These are phyloP conservation scores for Oriolus oriolus DNA, from an alignment of 2,113 vertebrate genomes.

Conservation along the genomic window DNA sequence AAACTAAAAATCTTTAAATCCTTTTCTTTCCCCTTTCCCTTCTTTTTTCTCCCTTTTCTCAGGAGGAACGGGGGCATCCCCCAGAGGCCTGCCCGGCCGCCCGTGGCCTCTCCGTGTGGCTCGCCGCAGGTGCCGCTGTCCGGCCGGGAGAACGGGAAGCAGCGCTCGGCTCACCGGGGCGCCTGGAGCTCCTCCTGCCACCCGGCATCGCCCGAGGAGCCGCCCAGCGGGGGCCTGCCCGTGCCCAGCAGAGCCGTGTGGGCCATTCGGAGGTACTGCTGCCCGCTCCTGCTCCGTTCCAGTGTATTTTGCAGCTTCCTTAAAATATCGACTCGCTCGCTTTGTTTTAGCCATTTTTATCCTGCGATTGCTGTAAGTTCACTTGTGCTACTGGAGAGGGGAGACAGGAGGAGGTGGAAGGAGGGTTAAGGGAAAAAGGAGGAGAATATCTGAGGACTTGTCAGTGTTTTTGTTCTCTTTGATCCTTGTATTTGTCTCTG, in stretches of 20 bases:
- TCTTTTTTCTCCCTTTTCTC: neutral
- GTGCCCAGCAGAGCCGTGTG: slow-evolving; percentile 45
- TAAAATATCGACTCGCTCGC: accelerated
- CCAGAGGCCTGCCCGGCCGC: neutral
- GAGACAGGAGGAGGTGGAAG: neutral
- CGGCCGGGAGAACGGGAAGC: slow-evolving; percentile 57
- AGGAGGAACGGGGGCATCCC: slow-evolving; percentile 53
- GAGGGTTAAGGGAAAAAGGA: neutral
- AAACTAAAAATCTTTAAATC: neutral
- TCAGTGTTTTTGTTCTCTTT: neutral
- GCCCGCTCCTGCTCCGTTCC: accelerated
- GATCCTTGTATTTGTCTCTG: neutral
- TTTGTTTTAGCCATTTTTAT: accelerated
- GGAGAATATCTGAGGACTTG: neutral
- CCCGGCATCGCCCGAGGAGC: neutral
- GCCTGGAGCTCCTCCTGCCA: slow-evolving; percentile 68
- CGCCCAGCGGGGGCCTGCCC: neutral
- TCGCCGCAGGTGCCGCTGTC: neutral
- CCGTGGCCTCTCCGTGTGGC: neutral
- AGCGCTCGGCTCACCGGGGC: slow-evolving; percentile 39
- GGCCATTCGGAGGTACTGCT: slow-evolving; percentile 66
- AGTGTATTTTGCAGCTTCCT: neutral
- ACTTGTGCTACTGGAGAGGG: neutral
- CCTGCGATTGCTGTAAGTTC: neutral
- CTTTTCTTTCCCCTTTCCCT: neutral